phyloP scores from a whole-genome alignment of 2,888 invertebrate species.

The Chironomus tentans region DNA sequence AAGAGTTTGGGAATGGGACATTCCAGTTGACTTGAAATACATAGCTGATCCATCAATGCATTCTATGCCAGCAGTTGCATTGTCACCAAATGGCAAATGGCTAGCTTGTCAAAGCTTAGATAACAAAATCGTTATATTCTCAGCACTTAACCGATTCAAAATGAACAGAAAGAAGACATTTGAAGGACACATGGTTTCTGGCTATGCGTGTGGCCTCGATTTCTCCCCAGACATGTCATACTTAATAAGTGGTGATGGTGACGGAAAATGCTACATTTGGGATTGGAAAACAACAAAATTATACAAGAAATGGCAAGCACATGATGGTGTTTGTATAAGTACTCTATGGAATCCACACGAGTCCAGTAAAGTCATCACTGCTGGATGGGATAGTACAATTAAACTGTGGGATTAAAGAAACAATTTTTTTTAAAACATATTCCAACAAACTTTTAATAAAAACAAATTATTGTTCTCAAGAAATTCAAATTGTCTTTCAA shows the following conservation, averaged over 20 bases:
- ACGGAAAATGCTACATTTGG: slow-evolving; percentile 98
- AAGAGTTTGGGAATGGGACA: slow-evolving; percentile 99
- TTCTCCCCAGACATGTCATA: slow-evolving; percentile 99
- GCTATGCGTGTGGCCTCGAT: slow-evolving; percentile 94
- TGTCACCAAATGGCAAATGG: slow-evolving; percentile 97
- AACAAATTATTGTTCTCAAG: not conserved
- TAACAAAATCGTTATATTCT: slow-evolving; percentile 96
- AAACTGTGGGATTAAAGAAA: slow-evolving; percentile 89
- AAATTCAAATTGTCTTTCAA: not conserved
- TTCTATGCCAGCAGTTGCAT: slow-evolving; percentile 93
- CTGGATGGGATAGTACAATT: slow-evolving; percentile 97
- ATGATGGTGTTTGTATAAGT: slow-evolving; percentile 93
- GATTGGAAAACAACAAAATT: slow-evolving; percentile 99
- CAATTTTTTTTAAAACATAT: not conserved
- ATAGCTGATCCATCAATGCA: slow-evolving; percentile 99
- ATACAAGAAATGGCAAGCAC: slow-evolving; percentile 98
- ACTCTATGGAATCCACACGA: slow-evolving; percentile 98
- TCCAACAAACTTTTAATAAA: not conserved
- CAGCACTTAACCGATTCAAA: slow-evolving; percentile 93
- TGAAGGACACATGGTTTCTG: slow-evolving; percentile 98
- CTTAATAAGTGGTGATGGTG: slow-evolving; percentile 94
- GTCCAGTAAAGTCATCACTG: slow-evolving; percentile 92
- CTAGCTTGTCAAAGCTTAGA: slow-evolving; percentile 98
- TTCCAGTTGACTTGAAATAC: slow-evolving; percentile 98
- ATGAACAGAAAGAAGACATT: slow-evolving; percentile 97